These are phyloP conservation scores for Brachystomella parvula DNA, from an alignment of 1,140 invertebrate species.

Conservation along the genomic window DNA sequence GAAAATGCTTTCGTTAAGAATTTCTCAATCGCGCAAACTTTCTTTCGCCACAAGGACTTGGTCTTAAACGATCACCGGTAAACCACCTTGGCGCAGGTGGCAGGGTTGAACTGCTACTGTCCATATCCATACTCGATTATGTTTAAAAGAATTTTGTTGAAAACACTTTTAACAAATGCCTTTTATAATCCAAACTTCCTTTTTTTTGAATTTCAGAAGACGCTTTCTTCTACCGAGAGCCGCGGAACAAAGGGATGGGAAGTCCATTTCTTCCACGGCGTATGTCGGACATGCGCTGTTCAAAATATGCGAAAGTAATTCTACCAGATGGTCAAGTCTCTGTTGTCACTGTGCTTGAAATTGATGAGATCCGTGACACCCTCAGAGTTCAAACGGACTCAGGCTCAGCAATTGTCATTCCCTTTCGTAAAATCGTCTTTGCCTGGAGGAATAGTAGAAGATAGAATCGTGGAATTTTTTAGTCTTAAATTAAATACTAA, in stretches of 20 bases:
- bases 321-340: conserved; percentile 36
- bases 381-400: conserved; percentile 36
- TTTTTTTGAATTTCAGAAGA: conserved; percentile 25
- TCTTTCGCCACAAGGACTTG: too few species aligned
- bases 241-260: conserved; percentile 27
- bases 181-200: neutral
- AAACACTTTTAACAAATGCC: neutral
- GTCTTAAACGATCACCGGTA: too few species aligned
- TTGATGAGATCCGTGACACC: conserved; percentile 31
- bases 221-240: conserved; percentile 20
- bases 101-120: too few species aligned
- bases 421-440: conserved; percentile 38
- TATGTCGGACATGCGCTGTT: conserved; percentile 34
- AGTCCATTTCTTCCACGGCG: conserved; percentile 35
- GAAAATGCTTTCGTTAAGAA: too few species aligned
- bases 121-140: too few species aligned
- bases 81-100: too few species aligned
- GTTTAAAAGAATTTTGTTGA: neutral
- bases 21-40: too few species aligned
- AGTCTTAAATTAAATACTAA: neutral
- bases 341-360: conserved; percentile 35
- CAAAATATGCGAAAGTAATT: conserved; percentile 35
- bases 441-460: conserved; percentile 30
- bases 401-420: conserved; percentile 31
- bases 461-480: neutral